Percentiles rank a stretch among this genome's conserved stretches.
phyloP scores from a whole-genome alignment of 2,888 invertebrate genomes.

The Drosophila melanocephala region DNA sequence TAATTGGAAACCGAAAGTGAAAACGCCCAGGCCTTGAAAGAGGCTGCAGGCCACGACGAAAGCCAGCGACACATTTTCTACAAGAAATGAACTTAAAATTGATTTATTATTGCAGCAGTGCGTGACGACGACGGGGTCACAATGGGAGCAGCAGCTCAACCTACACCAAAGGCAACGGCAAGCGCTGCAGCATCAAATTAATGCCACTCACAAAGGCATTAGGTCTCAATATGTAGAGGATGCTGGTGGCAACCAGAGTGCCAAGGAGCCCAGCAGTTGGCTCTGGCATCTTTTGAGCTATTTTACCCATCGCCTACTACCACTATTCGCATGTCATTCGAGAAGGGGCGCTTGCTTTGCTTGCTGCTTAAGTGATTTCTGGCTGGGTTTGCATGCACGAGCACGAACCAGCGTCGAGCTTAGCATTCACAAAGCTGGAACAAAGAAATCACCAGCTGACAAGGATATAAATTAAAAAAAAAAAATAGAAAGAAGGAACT shows the following conservation, averaged over 20 bases:
- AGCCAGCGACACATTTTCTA: conserved; percentile 47
- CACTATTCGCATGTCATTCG: conserved; percentile 4
- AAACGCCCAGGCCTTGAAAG: conserved; percentile 78
- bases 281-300: conserved; percentile 19
- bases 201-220: conserved; percentile 66
- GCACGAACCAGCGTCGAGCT: conserved; percentile 12
- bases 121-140: conserved; percentile 11
- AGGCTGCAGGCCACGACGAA: conserved; percentile 44
- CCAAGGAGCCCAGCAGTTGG: conserved; percentile 34
- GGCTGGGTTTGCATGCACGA: conserved; percentile 48
- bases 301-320: conserved; percentile 4
- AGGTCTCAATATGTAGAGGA: conserved; percentile 41
- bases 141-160: conserved; percentile 6
- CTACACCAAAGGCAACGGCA: conserved; percentile 9
- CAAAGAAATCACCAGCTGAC: conserved; percentile 25
- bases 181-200: conserved; percentile 57
- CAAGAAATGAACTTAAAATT: conserved; percentile 68
- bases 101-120: conserved; percentile 68
- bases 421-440: conserved; percentile 13
- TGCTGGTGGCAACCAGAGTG: conserved; percentile 5
- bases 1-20: conserved; percentile 81
- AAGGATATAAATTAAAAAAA: conserved; percentile 13
- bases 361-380: conserved; percentile 67
- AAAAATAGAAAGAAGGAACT: conserved; percentile 11
- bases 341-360: conserved; percentile 24